Evolutionary conservation across 2,797 vertebrate genomes (phyloP).

Genomic region (Babyrousa celebensis): DNA sequence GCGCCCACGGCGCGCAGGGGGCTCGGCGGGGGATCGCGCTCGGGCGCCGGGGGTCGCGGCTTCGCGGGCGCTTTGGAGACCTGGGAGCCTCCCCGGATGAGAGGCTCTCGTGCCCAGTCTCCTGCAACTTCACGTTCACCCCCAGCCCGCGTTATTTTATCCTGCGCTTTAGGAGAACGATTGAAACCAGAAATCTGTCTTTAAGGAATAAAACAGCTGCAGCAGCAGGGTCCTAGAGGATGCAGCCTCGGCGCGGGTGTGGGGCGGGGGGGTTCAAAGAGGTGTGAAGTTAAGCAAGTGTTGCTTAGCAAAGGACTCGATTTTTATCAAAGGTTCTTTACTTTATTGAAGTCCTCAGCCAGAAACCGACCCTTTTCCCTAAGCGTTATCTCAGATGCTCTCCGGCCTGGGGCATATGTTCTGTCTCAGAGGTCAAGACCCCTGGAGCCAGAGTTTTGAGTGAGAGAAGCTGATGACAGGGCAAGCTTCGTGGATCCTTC

Average conservation of each 20-base stretch:
- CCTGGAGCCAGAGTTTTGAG: not conserved
- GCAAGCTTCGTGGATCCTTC: not conserved
- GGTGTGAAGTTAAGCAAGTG: constrained; percentile 24
- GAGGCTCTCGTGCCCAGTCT: not conserved
- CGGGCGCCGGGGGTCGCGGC: not conserved
- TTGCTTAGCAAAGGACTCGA: not conserved
- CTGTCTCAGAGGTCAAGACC: not conserved
- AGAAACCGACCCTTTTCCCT: not conserved
- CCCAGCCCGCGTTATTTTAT: accelerated
- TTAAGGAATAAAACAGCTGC: not conserved
- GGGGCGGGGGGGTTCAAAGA: not conserved
- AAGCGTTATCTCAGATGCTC: not conserved
- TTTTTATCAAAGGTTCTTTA: not conserved
- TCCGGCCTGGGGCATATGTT: not conserved
- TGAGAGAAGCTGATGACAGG: not conserved
- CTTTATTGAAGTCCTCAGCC: not conserved
- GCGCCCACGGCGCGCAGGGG: not conserved
- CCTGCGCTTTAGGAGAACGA: not conserved
- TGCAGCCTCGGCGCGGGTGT: not conserved
- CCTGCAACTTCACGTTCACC: not conserved
- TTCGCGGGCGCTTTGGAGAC: not conserved
- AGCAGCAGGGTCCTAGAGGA: not conserved
- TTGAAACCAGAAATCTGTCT: not conserved
- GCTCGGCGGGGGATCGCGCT: accelerated
- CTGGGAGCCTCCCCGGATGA: accelerated